Evolutionary conservation across 1,140 invertebrate genomes (phyloP), one percentile per base, ranked within the genome.

Genomic region (Zaprionus nigranus): DNA sequence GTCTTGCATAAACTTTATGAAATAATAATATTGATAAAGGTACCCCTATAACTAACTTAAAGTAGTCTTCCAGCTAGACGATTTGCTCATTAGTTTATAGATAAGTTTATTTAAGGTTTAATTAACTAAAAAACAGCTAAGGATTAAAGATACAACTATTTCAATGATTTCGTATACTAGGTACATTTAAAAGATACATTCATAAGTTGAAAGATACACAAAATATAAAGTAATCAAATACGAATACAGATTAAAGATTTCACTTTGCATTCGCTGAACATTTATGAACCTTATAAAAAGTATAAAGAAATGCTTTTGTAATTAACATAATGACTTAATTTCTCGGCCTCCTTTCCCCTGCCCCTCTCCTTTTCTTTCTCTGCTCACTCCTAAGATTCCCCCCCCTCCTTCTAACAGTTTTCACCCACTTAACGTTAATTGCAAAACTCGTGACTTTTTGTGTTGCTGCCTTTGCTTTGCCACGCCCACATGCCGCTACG

Each of bases 381-480:
- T 34, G 2, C 30, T 34, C 30, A 34, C 38, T 5, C 13, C 38
- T 5, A 1, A 40, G 4, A 9, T 20, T 9, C 20, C 4, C 20
- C 38, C 36, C 36, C 43, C 38, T 13, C 11, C 6, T 15, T 38
- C 20, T 12, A 13, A 20, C 17, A 40, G 13, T 30, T 59, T 61
- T 36, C 46, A 51, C 24, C 15, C 82, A 79, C 82, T 87, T 78
- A 58, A 72, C 74, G 73, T 81, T 87, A 87, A 87, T 87, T 88
- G 81, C 82, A 84, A 81, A 78, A 70, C 66, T 73, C 68, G 54
- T 54, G 79, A 78, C 67, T 38, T 65, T 73, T 65, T 70, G 46
- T 70, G 46, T 53, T 70, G 34, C n/a, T 58, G 51, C 40, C 40
- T 61, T 62, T 30, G 36, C 22, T 40, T n/a, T 68, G 40, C 46